Percentiles rank a stretch among this genome's conserved stretches.
phyloP scores from a whole-genome alignment of 2,113 vertebrate species.

The Heptranchias perlo region DNA sequence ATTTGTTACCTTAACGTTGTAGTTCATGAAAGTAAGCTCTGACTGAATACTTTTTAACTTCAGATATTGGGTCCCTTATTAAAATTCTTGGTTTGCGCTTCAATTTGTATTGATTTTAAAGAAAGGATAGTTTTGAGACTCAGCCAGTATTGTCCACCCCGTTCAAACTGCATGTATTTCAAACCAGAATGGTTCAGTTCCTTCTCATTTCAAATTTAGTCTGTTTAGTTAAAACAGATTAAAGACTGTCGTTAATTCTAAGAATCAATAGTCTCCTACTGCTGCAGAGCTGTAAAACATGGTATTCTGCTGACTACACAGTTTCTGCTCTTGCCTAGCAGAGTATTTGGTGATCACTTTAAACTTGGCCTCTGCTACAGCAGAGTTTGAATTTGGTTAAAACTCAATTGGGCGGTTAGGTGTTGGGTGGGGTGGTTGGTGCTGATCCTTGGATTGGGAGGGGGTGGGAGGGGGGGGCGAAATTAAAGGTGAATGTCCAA shows the following conservation, averaged over 20 bases:
- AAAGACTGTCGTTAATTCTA: background rate
- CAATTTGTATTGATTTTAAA: background rate
- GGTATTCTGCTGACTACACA: background rate
- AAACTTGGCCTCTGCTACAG: too few species aligned
- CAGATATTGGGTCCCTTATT: background rate
- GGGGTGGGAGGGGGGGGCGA: too few species aligned
- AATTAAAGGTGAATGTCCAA: too few species aligned
- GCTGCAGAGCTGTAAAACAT: background rate
- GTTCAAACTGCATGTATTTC: background rate
- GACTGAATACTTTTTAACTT: background rate
- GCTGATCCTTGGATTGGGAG: too few species aligned
- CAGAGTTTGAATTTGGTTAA: too few species aligned
- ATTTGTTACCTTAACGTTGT: background rate
- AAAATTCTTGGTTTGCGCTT: background rate
- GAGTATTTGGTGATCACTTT: too few species aligned
- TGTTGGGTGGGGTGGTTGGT: too few species aligned
- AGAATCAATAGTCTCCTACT: background rate
- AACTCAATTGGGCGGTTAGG: too few species aligned
- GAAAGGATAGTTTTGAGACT: background rate
- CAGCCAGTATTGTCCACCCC: background rate
- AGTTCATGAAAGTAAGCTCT: background rate
- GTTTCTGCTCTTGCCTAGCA: too few species aligned
- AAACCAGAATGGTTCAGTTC: background rate
- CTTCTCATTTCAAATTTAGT: background rate
- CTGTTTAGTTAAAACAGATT: background rate